A percentile compares a stretch with the other conserved stretches of the same genome.
These are phyloP conservation scores for Sisyra nigra DNA, from an alignment of 2,888 invertebrate species.

Conservation along the genomic window DNA sequence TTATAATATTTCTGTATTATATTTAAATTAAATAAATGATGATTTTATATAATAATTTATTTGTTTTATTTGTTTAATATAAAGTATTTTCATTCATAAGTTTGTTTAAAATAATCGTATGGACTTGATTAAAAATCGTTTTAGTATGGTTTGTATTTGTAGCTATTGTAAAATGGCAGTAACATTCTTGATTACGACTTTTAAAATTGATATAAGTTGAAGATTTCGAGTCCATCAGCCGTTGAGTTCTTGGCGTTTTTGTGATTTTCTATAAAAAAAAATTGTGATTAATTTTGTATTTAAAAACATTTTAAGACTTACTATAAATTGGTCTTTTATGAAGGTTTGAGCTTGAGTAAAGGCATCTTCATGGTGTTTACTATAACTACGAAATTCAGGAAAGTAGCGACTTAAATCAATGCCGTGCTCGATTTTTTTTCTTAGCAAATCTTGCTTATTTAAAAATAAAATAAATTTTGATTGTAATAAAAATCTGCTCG, in stretches of 20 bases:
- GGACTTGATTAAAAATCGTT: constrained; percentile 56
- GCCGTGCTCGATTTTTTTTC: constrained; percentile 52
- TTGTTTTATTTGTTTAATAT: not conserved
- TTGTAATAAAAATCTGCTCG: constrained; percentile 56
- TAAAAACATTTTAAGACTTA: too few relatives aligned
- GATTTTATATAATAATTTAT: not conserved
- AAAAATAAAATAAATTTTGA: constrained; percentile 67
- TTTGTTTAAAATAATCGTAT: constrained; percentile 40
- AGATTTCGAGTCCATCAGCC: not conserved
- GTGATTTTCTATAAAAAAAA: constrained; percentile 34
- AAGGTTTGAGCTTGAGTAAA: constrained; percentile 49
- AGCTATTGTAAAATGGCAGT: constrained; percentile 59
- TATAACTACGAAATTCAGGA: constrained; percentile 42
- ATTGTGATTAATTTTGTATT: constrained; percentile 9
- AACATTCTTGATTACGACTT: constrained; percentile 37
- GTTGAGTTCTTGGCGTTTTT: constrained; percentile 15
- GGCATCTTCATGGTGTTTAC: constrained; percentile 32
- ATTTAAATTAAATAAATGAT: not conserved
- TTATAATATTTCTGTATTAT: not conserved
- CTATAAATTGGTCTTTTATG: constrained; percentile 47
- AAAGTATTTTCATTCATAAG: not conserved
- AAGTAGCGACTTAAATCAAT: constrained; percentile 46
- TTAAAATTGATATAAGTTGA: constrained; percentile 26
- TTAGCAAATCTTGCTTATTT: constrained; percentile 65
- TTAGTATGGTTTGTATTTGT: constrained; percentile 60